Evolutionary conservation across 2,113 vertebrate species (phyloP).

Genomic region (Reinhardtius hippoglossoides): DNA sequence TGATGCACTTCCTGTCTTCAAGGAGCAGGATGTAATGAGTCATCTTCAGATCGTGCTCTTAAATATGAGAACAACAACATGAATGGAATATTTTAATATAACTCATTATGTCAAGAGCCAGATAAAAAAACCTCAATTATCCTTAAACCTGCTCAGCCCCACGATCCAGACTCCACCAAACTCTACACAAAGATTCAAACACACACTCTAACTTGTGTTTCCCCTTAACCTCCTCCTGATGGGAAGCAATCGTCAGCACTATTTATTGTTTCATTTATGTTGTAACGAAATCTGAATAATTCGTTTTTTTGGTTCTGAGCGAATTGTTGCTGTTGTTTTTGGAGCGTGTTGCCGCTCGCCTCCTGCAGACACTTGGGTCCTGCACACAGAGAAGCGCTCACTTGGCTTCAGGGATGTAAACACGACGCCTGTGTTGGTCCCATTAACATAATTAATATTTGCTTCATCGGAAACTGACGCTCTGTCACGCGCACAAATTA

Average conservation of each 20-base stretch:
- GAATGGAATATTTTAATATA: no score
- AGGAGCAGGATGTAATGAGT: no score
- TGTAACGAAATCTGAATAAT: background rate
- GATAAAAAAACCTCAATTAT: no score
- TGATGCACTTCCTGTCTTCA: no score
- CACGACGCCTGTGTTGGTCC: background rate
- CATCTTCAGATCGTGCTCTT: no score
- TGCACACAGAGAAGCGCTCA: background rate
- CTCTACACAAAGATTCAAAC: no score
- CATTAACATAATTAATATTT: slow-evolving; percentile 25
- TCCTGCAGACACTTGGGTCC: background rate
- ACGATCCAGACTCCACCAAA: no score
- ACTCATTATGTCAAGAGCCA: no score
- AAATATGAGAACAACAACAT: no score
- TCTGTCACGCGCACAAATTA: slow-evolving; percentile 1
- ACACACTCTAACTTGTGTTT: no score
- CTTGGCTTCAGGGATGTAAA: background rate
- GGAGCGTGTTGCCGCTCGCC: background rate
- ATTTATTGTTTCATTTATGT: background rate
- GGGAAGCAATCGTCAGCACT: background rate
- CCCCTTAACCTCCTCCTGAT: background rate
- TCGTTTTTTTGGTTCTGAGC: background rate
- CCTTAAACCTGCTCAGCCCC: no score
- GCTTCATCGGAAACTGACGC: slow-evolving; percentile 6
- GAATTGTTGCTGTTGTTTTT: background rate